Conservation (phyloP, 2,113 vertebrate species). For the Podarcis muralis region DNA sequence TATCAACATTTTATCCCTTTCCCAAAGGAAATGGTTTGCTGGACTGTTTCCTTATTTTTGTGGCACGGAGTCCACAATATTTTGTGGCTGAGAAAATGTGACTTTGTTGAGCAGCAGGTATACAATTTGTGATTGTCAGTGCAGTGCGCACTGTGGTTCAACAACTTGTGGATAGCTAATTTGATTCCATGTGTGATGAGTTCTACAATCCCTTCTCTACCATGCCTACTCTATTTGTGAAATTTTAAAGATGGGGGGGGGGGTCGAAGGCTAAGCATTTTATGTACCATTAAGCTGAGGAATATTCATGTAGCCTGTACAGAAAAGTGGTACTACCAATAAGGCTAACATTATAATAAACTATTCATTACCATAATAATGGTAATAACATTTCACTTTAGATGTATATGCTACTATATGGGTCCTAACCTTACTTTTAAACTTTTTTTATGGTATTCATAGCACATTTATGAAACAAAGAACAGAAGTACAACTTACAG, state of each 20-base stretch:
- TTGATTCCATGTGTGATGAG: neutral
- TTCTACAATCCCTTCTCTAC: neutral
- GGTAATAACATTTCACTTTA: no score
- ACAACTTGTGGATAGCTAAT: neutral
- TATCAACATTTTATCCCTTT: neutral
- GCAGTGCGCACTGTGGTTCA: neutral
- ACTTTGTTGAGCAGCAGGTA: neutral
- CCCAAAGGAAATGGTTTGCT: neutral
- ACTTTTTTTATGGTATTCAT: neutral
- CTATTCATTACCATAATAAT: no score
- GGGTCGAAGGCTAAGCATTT: neutral
- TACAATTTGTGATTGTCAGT: neutral
- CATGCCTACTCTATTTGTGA: neutral
- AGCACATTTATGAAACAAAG: neutral
- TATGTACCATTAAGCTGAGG: neutral
- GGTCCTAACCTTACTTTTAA: neutral
- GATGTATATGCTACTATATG: neutral
- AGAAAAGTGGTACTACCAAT: neutral
- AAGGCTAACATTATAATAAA: neutral
- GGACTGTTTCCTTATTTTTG: neutral
- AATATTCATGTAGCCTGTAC: neutral
- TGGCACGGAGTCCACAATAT: neutral
- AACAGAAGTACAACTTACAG: conserved; percentile 81
- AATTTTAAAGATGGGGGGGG: no score
- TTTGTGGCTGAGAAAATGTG: neutral